Percentiles rank a stretch among this genome's conserved stretches.
These are phyloP conservation scores for Oligia fasciuncula DNA, from an alignment of 2,888 invertebrate species.

Conservation along the genomic window DNA sequence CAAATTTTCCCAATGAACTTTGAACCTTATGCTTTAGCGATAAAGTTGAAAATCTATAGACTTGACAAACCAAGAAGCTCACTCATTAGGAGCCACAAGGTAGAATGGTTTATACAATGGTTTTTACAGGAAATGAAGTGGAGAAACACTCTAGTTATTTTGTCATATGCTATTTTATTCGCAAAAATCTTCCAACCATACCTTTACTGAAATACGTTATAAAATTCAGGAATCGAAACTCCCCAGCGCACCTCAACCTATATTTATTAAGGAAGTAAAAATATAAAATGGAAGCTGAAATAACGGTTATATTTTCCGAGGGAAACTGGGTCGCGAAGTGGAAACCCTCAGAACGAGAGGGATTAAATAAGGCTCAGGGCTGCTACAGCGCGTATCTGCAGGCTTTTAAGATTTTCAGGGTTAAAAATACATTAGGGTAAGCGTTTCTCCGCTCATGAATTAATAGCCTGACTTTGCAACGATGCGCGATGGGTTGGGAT, in stretches of 20 bases:
- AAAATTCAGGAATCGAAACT: conserved; percentile 46
- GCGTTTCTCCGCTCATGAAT: conserved; percentile 20
- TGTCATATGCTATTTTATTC: background rate
- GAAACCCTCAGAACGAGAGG: conserved; percentile 57
- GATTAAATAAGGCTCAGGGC: conserved; percentile 64
- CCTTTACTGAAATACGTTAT: background rate
- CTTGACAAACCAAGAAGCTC: no score
- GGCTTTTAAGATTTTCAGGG: conserved; percentile 42
- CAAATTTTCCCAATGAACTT: no score
- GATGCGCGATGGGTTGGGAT: background rate
- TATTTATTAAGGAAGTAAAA: conserved; percentile 62
- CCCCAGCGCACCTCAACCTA: conserved; percentile 29
- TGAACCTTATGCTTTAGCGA: no score
- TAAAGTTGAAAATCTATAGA: no score
- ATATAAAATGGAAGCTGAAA: conserved; percentile 63
- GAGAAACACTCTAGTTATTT: background rate
- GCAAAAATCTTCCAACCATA: no score
- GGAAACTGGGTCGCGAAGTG: conserved; percentile 72
- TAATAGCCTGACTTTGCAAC: conserved; percentile 7
- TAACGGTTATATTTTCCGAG: conserved; percentile 70
- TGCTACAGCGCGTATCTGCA: conserved; percentile 43
- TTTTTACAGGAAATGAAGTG: no score
- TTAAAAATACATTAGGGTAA: conserved; percentile 54
- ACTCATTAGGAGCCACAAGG: no score
- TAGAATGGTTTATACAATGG: no score